Evolutionary conservation across 37 sponge, comb jelly and placozoan genomes (phyloP).

Genomic region (Beroe forskalii): DNA sequence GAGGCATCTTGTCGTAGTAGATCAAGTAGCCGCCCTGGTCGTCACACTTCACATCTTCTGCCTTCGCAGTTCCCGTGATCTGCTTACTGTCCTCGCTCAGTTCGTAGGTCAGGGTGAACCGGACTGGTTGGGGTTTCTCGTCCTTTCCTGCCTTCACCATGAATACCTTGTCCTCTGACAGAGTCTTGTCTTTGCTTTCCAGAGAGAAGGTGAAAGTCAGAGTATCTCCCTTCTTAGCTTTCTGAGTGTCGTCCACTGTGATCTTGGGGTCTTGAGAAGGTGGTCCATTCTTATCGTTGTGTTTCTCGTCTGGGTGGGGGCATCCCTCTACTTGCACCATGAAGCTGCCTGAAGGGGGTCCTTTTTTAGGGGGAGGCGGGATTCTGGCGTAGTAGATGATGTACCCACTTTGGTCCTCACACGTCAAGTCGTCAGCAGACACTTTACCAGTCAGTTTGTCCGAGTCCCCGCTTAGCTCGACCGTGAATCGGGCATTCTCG

Average conservation of each 20-base stretch:
- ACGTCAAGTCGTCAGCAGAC: background rate
- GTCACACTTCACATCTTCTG: slow-evolving; percentile 18
- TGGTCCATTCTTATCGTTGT: too few relatives aligned
- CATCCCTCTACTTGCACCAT: slow-evolving; percentile 15
- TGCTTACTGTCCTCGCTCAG: background rate
- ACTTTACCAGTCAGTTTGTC: background rate
- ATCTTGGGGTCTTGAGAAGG: too few relatives aligned
- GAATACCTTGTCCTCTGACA: background rate
- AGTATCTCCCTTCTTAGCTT: slow-evolving; percentile 30
- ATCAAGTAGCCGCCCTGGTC: slow-evolving; percentile 38
- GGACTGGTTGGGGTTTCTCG: background rate
- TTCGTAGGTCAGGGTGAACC: slow-evolving; percentile 12
- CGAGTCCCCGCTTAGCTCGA: background rate
- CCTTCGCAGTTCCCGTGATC: background rate
- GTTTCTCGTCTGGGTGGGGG: background rate
- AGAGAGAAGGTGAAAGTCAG: slow-evolving; percentile 26
- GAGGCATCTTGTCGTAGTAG: slow-evolving; percentile 54
- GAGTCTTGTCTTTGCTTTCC: background rate
- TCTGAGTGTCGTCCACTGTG: slow-evolving; percentile 27
- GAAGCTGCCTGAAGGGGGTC: slow-evolving; percentile 38
- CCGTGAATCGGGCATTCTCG: background rate
- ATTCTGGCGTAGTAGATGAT: slow-evolving; percentile 46
- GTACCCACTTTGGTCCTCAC: slow-evolving; percentile 43
- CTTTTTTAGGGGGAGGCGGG: slow-evolving; percentile 1
- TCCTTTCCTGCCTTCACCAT: slow-evolving; percentile 35